phyloP scores from a whole-genome alignment of 2,113 vertebrate genomes.

The Nothobranchius kuhntae region DNA sequence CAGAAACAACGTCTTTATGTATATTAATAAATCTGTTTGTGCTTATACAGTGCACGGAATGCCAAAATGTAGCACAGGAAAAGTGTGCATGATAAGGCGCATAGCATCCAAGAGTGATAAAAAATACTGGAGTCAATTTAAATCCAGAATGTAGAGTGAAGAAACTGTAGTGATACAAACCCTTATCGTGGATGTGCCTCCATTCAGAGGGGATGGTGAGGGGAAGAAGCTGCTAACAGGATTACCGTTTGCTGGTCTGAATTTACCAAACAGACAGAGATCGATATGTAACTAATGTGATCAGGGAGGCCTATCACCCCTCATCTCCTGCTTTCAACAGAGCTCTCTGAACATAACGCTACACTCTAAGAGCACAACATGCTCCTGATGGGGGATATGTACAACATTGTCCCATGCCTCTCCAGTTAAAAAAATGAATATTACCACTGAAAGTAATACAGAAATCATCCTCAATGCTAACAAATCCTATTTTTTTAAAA shows the following conservation, averaged over 20 bases:
- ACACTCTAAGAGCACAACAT: slow-evolving; percentile 23
- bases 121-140: neutral
- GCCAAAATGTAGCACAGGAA: slow-evolving; percentile 2
- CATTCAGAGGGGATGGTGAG: slow-evolving; percentile 36
- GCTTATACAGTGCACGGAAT: neutral
- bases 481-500: slow-evolving; percentile 27
- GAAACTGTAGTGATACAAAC: slow-evolving; percentile 25
- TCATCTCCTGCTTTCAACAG: slow-evolving; percentile 51
- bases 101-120: slow-evolving; percentile 19
- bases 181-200: slow-evolving; percentile 29
- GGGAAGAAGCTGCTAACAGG: slow-evolving; percentile 57
- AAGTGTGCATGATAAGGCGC: slow-evolving; percentile 12
- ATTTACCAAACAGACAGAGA: slow-evolving; percentile 62
- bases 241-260: slow-evolving; percentile 60
- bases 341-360: slow-evolving; percentile 26
- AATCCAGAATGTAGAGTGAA: slow-evolving; percentile 1
- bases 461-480: slow-evolving; percentile 27
- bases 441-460: neutral
- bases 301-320: slow-evolving; percentile 56
- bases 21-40: slow-evolving; percentile 23
- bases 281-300: slow-evolving; percentile 75
- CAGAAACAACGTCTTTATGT: slow-evolving; percentile 14
- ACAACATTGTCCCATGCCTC: slow-evolving; percentile 36
- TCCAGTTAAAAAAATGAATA: slow-evolving; percentile 49
- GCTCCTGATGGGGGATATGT: slow-evolving; percentile 43